Percentiles rank a stretch among this genome's conserved stretches.
phyloP scores from a whole-genome alignment of 23 tunicate genomes.

The Halocynthia aurantium region DNA sequence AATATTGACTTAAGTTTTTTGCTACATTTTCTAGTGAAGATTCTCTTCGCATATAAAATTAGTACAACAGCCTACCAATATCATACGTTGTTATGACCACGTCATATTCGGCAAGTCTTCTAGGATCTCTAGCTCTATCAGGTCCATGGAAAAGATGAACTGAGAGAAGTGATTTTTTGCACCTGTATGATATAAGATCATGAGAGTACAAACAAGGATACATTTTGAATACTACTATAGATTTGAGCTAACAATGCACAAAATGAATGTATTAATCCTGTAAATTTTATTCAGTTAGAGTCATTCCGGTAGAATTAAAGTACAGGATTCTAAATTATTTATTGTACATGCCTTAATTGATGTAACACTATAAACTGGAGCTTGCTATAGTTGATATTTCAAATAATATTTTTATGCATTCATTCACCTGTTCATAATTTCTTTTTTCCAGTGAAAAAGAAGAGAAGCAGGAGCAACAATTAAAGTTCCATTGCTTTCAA shows the following conservation, averaged over 20 bases:
- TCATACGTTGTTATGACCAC: slow-evolving; percentile 90
- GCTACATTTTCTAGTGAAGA: too few species aligned
- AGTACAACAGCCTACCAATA: slow-evolving; percentile 31
- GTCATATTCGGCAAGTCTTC: slow-evolving; percentile 64
- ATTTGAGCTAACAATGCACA: too few species aligned
- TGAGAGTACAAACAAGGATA: too few species aligned
- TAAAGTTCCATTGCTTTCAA: slow-evolving; percentile 44
- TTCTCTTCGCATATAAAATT: neutral
- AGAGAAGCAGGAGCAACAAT: slow-evolving; percentile 89
- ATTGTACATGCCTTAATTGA: neutral
- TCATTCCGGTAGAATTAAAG: too few species aligned
- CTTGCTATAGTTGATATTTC: neutral
- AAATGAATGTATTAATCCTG: too few species aligned
- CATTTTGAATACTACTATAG: too few species aligned
- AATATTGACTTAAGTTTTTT: too few species aligned
- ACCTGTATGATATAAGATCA: slow-evolving; percentile 33
- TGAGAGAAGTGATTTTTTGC: slow-evolving; percentile 41
- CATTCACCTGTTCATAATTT: slow-evolving; percentile 67
- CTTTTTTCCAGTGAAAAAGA: slow-evolving; percentile 84
- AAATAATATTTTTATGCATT: neutral
- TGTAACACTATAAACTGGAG: neutral
- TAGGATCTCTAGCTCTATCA: slow-evolving; percentile 52
- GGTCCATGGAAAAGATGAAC: slow-evolving; percentile 83
- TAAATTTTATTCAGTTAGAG: too few species aligned
- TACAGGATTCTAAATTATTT: neutral